Evolutionary conservation across 2,113 vertebrate genomes (phyloP).

Genomic region (Cercopithecus mona): DNA sequence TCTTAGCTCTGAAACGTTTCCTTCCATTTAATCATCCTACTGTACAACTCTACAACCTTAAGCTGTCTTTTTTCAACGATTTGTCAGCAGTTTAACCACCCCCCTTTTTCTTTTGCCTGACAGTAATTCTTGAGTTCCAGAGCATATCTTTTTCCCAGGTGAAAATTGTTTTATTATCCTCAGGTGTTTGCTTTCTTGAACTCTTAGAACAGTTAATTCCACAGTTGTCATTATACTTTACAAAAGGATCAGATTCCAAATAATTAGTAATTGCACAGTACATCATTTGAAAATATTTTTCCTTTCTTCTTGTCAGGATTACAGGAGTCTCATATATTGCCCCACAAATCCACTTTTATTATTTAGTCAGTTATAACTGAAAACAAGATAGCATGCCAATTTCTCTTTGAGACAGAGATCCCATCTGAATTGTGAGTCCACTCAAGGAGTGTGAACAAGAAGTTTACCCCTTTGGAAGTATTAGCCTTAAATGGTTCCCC

Average conservation of each 20-base stretch:
- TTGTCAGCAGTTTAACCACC: not conserved
- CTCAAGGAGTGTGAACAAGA: not conserved
- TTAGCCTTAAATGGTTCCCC: not conserved
- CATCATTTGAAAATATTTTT: conserved; percentile 46
- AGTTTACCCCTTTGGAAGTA: not conserved
- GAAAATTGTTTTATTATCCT: conserved; percentile 21
- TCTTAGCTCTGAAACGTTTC: not conserved
- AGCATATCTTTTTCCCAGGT: conserved; percentile 28
- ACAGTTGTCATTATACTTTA: conserved; percentile 47
- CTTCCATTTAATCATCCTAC: not conserved
- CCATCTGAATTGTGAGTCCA: not conserved
- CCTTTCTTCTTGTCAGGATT: not conserved
- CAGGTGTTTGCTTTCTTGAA: conserved; percentile 52
- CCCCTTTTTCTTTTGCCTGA: not conserved
- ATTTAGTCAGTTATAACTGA: not conserved
- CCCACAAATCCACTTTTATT: conserved; percentile 35
- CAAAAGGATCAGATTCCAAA: conserved; percentile 61
- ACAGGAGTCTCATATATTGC: not conserved
- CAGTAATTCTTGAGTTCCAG: not conserved
- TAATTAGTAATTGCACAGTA: conserved; percentile 57
- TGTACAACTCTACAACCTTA: not conserved
- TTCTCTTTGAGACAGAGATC: conserved; percentile 29
- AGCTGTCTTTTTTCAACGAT: not conserved
- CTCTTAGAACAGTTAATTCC: conserved; percentile 7
- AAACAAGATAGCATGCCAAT: not conserved